Percentiles rank a stretch among this genome's conserved stretches.
These are phyloP conservation scores for Mugil cephalus DNA, from an alignment of 2,113 vertebrate species.

Conservation along the genomic window DNA sequence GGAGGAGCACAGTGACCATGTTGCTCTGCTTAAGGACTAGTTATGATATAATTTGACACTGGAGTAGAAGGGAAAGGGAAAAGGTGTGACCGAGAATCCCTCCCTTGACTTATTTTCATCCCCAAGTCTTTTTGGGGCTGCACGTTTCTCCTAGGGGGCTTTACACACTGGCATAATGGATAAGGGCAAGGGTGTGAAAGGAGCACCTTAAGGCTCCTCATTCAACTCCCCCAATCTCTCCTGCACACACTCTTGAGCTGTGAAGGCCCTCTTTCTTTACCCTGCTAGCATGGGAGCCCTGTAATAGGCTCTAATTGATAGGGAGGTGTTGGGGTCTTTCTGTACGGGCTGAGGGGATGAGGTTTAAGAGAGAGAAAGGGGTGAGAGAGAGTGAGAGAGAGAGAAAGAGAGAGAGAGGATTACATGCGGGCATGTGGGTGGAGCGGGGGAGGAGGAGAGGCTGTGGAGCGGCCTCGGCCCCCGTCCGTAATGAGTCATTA, in stretches of 20 bases:
- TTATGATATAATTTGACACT: slow-evolving; percentile 84
- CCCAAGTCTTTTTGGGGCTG: slow-evolving; percentile 70
- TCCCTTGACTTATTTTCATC: slow-evolving; percentile 79
- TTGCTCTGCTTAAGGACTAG: slow-evolving; percentile 70
- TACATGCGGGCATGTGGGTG: slow-evolving; percentile 70
- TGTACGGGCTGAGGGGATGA: slow-evolving; percentile 90
- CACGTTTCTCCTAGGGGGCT: slow-evolving; percentile 75
- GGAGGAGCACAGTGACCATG: slow-evolving; percentile 71
- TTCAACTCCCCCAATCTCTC: slow-evolving; percentile 84
- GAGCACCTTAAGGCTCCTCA: slow-evolving; percentile 84
- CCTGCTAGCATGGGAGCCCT: slow-evolving; percentile 92
- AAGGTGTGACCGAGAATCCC: slow-evolving; percentile 77
- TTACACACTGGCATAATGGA: slow-evolving; percentile 80
- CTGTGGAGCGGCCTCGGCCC: slow-evolving; percentile 90
- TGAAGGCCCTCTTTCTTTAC: slow-evolving; percentile 91
- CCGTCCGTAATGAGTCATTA: slow-evolving; percentile 98
- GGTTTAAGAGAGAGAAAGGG: slow-evolving; percentile 64
- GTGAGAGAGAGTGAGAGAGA: slow-evolving; percentile 57
- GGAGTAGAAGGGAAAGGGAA: slow-evolving; percentile 65
- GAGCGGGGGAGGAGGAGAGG: slow-evolving; percentile 74
- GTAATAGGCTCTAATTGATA: slow-evolving; percentile 99
- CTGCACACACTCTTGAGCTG: slow-evolving; percentile 88
- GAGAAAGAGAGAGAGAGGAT: slow-evolving; percentile 83
- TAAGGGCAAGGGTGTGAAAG: slow-evolving; percentile 83
- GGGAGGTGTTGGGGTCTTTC: slow-evolving; percentile 97